phyloP scores from a whole-genome alignment of 2,113 vertebrate species.

The Odontophorus gujanensis region DNA sequence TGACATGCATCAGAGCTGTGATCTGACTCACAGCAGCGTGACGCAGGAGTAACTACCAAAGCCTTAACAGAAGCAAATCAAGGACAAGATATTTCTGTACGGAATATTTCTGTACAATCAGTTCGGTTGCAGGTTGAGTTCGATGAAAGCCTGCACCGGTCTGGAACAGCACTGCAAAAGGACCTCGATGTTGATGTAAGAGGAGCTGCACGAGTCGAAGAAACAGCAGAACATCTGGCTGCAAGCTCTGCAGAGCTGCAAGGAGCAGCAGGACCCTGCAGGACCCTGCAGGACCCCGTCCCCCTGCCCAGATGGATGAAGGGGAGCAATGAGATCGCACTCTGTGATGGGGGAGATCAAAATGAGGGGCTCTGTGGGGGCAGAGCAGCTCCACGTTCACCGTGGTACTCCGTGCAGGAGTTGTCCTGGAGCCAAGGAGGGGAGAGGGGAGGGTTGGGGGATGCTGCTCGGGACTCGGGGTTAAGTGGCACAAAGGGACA shows the following conservation, averaged over 20 bases:
- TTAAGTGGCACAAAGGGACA: background rate
- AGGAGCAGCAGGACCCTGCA: background rate
- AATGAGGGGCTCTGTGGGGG: background rate
- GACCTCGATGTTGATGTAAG: background rate
- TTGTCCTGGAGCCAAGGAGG: background rate
- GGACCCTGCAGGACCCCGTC: background rate
- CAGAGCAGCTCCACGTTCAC: background rate
- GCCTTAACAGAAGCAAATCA: background rate
- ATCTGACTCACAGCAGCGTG: conserved; percentile 20
- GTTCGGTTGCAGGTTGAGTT: background rate
- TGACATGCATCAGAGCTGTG: background rate
- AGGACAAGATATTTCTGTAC: conserved; percentile 6
- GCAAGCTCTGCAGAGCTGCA: background rate
- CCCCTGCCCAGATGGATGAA: background rate
- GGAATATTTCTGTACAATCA: background rate
- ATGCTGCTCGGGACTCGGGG: background rate
- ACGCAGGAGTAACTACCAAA: conserved; percentile 19
- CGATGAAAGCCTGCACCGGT: background rate
- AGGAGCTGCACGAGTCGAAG: background rate
- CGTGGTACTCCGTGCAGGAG: background rate
- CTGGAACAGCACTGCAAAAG: background rate
- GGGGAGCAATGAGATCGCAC: background rate
- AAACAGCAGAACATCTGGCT: background rate
- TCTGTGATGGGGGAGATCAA: background rate
- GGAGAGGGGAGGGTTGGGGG: background rate